Evolutionary conservation across 2,113 vertebrate genomes (phyloP).

Genomic region (Mustela lutreola): DNA sequence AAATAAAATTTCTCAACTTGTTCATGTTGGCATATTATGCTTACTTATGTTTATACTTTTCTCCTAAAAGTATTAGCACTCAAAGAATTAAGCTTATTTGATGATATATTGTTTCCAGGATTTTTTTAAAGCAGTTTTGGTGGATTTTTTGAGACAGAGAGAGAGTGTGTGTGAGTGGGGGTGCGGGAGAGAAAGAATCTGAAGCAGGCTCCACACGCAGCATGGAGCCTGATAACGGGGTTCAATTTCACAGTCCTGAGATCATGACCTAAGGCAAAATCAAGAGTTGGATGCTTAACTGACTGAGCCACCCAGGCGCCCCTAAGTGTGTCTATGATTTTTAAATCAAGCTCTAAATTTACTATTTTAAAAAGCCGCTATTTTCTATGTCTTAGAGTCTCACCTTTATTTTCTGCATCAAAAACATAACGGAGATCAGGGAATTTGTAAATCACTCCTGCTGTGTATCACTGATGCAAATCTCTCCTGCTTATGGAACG

Average conservation of each 20-base stretch:
- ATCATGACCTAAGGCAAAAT: background rate
- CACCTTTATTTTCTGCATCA: background rate
- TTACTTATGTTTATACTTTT: background rate
- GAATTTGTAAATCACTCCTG: background rate
- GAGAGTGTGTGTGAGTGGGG: background rate
- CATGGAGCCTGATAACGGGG: background rate
- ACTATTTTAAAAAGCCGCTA: background rate
- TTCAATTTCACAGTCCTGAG: background rate
- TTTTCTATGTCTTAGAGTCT: constrained; percentile 16
- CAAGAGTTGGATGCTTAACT: background rate
- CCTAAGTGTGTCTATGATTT: background rate
- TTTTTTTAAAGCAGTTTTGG: background rate
- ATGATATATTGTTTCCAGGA: background rate
- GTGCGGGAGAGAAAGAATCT: background rate
- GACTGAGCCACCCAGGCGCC: background rate
- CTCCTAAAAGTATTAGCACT: constrained; percentile 18
- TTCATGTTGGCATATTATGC: background rate
- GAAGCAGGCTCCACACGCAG: background rate
- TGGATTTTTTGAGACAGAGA: background rate
- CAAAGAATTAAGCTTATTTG: background rate
- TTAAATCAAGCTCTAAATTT: constrained; percentile 37
- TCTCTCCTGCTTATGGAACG: background rate
- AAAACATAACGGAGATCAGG: background rate
- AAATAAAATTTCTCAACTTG: background rate
- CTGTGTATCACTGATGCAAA: background rate